phyloP scores from a whole-genome alignment of 2,797 vertebrate genomes.

The Serranus cabrilla region DNA sequence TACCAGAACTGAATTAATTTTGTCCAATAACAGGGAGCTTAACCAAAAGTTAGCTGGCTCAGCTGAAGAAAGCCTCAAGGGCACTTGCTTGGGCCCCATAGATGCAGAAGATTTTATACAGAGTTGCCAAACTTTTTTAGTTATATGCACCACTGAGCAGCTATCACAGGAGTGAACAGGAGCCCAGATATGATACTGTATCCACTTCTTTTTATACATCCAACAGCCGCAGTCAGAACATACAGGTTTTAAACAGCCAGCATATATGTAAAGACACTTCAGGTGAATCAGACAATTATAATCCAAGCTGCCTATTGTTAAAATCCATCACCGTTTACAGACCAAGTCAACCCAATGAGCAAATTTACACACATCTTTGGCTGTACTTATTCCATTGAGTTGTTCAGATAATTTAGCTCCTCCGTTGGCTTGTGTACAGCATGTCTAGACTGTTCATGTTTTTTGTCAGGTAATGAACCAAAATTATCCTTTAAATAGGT shows the following conservation, averaged over 20 bases:
- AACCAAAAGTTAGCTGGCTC: too few species aligned
- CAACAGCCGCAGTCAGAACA: not conserved
- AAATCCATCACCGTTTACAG: too few species aligned
- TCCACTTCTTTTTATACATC: too few species aligned
- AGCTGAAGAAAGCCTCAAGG: too few species aligned
- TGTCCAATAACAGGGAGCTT: too few species aligned
- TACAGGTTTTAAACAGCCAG: not conserved
- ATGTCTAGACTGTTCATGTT: not conserved
- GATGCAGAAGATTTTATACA: too few species aligned
- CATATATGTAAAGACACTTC: not conserved
- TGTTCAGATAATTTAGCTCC: not conserved
- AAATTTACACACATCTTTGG: not conserved
- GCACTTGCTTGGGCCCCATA: too few species aligned
- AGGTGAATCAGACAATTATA: not conserved
- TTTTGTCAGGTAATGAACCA: not conserved
- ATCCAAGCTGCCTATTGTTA: not conserved
- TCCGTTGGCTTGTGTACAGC: conserved; percentile 3
- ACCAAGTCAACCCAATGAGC: not conserved
- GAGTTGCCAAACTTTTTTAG: too few species aligned
- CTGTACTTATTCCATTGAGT: not conserved
- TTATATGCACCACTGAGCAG: too few species aligned
- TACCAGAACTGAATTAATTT: too few species aligned
- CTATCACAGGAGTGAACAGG: too few species aligned
- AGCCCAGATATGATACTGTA: too few species aligned
- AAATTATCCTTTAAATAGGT: conserved; percentile 2